These are phyloP conservation scores for Germaria angustata DNA, from an alignment of 2,888 invertebrate genomes.

Conservation along the genomic window DNA sequence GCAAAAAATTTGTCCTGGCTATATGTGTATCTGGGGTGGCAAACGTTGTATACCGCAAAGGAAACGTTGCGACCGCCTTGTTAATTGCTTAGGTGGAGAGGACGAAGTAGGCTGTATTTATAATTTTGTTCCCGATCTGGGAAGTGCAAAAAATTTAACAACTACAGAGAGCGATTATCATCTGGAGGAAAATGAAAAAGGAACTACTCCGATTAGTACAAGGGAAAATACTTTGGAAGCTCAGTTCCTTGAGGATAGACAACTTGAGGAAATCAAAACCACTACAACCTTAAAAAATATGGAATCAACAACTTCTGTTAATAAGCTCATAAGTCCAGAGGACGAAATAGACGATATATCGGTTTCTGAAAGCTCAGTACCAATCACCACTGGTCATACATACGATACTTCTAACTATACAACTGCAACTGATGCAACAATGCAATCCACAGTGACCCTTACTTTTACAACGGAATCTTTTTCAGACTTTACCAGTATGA, in stretches of 20 bases:
- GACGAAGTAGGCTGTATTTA: constrained; percentile 87
- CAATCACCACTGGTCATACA: constrained; percentile 55
- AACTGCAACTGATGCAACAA: not conserved
- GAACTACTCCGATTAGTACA: constrained; percentile 28
- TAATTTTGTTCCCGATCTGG: constrained; percentile 76
- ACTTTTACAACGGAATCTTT: constrained; percentile 25
- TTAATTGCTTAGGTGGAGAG: constrained; percentile 89
- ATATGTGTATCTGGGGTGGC: constrained; percentile 84
- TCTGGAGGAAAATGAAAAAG: constrained; percentile 54
- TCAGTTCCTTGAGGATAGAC: not conserved
- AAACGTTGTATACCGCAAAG: constrained; percentile 85
- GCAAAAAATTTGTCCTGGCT: constrained; percentile 86
- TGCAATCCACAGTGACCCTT: constrained; percentile 6
- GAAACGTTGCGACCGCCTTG: constrained; percentile 85
- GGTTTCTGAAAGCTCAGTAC: not conserved
- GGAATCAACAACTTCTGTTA: not conserved
- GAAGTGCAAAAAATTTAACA: constrained; percentile 68
- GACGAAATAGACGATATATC: not conserved
- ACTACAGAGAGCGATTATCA: constrained; percentile 74
- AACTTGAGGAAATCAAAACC: not conserved
- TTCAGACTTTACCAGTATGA: constrained; percentile 19
- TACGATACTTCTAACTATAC: constrained; percentile 31
- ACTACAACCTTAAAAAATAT: not conserved
- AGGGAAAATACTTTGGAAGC: not conserved
- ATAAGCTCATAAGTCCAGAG: not conserved